A percentile compares a stretch with the other conserved stretches of the same genome.
phyloP scores from a whole-genome alignment of 2,888 invertebrate species.

The Aelia acuminata region DNA sequence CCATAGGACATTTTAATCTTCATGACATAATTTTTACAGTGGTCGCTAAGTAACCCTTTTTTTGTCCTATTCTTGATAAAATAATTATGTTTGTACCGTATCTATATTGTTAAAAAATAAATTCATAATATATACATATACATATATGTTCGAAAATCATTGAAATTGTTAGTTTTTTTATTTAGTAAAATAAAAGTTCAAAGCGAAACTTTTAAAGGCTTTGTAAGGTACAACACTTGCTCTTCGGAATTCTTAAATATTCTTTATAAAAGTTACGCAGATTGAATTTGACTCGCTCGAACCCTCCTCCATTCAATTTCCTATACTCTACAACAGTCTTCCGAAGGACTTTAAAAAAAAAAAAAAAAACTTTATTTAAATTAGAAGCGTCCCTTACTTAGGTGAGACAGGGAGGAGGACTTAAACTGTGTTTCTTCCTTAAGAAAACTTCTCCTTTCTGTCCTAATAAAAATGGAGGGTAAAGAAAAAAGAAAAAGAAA shows the following conservation, averaged over 20 bases:
- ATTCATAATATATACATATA: too few species aligned
- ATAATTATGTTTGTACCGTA: too few species aligned
- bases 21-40: too few species aligned
- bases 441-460: constrained; percentile 36
- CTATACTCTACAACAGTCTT: constrained; percentile 9
- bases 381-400: constrained; percentile 34
- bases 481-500: neutral
- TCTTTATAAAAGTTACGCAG: constrained; percentile 46
- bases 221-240: constrained; percentile 1
- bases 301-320: constrained; percentile 6
- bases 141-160: neutral
- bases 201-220: neutral
- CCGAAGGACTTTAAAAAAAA: neutral
- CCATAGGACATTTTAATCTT: too few species aligned
- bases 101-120: too few species aligned
- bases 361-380: constrained; percentile 45
- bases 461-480: constrained; percentile 21
- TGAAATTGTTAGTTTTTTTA: too few species aligned
- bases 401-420: constrained; percentile 32
- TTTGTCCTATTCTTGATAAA: too few species aligned
- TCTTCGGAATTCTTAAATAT: neutral
- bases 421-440: constrained; percentile 44
- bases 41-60: too few species aligned
- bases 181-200: neutral
- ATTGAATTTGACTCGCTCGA: constrained; percentile 33